Conservation (phyloP, 1,140 invertebrate species). For the Chironomus tepperi region DNA sequence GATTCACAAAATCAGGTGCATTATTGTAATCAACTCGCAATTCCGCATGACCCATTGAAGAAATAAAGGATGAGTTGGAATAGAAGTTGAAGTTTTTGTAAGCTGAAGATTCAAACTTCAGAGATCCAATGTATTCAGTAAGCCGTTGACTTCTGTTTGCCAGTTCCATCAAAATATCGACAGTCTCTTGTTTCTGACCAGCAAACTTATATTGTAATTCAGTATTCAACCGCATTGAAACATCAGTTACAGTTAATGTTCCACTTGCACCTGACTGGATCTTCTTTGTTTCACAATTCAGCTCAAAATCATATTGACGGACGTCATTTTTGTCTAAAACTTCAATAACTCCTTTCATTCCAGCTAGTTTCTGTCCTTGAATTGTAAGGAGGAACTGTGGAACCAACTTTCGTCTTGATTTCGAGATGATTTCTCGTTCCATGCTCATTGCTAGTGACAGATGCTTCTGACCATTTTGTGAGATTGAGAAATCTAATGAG, state of each 20-base stretch:
- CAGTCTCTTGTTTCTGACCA: conserved; percentile 53
- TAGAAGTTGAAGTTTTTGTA: conserved; percentile 68
- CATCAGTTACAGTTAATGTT: conserved; percentile 41
- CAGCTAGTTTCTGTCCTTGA: conserved; percentile 51
- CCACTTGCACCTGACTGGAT: conserved; percentile 47
- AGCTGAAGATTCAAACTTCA: conserved; percentile 58
- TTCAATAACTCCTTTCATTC: conserved; percentile 45
- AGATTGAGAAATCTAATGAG: conserved; percentile 49
- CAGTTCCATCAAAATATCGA: conserved; percentile 55
- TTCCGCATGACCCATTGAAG: conserved; percentile 36
- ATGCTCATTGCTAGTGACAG: conserved; percentile 39
- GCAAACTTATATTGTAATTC: conserved; percentile 58
- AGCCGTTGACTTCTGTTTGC: conserved; percentile 49
- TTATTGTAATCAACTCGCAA: conserved; percentile 36
- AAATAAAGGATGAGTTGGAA: conserved; percentile 44
- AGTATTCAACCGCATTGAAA: conserved; percentile 28
- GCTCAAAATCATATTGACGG: conserved; percentile 48
- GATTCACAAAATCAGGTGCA: conserved; percentile 39
- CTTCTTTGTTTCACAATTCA: conserved; percentile 50
- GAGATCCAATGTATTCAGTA: conserved; percentile 51
- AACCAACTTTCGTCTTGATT: conserved; percentile 47
- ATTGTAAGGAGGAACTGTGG: conserved; percentile 53
- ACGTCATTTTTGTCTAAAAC: conserved; percentile 49
- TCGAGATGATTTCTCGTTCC: conserved; percentile 40
- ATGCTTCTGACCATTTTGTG: conserved; percentile 54